Conservation (phyloP, 92 coral and sea anemone genomes). For the Porites lobata region DNA sequence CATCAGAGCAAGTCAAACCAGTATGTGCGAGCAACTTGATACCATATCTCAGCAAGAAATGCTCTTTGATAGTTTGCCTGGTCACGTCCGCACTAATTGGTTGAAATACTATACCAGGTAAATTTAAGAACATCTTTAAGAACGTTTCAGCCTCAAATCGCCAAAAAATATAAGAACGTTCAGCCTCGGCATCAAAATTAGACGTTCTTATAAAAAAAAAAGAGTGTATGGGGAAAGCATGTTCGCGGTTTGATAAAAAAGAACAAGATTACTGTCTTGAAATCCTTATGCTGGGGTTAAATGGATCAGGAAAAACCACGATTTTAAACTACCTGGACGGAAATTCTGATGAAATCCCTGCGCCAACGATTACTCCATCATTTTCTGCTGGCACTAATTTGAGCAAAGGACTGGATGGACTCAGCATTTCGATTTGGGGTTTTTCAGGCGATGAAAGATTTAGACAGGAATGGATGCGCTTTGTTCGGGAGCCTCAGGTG, state of each 20-base stretch:
- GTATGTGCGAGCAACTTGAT: no score
- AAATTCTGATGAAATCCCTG: neutral
- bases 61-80: no score
- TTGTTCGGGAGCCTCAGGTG: constrained; percentile 34
- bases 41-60: no score
- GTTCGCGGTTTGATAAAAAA: neutral
- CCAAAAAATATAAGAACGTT: no score
- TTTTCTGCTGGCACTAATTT: neutral
- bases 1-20: no score
- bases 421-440: neutral
- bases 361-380: neutral
- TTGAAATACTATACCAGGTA: no score
- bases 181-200: no score
- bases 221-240: neutral
- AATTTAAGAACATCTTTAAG: no score
- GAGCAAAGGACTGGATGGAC: neutral
- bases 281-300: neutral
- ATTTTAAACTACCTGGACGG: neutral
- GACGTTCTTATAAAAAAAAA: no score
- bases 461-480: neutral
- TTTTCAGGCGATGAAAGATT: neutral
- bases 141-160: no score
- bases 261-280: neutral
- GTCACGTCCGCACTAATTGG: no score
- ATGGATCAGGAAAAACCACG: neutral